phyloP scores from a whole-genome alignment of 2,888 invertebrate species.

The Drosophila rellima region DNA sequence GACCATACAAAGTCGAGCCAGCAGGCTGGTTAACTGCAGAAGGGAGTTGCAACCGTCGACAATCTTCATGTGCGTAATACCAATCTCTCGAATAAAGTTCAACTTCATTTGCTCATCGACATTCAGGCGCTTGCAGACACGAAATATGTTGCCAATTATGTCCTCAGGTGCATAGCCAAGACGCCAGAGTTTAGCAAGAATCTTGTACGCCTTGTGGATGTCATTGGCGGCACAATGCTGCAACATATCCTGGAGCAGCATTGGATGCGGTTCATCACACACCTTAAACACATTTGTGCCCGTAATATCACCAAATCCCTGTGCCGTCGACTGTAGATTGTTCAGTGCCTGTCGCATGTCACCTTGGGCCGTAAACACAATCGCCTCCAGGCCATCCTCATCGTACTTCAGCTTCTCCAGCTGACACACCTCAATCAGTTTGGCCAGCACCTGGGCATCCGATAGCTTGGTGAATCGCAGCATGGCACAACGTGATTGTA shows the following conservation, averaged over 20 bases:
- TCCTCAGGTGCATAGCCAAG: slow-evolving; percentile 99
- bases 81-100: slow-evolving; percentile 96
- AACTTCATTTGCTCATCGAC: slow-evolving; percentile 93
- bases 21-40: slow-evolving; percentile 95
- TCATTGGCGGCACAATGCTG: slow-evolving; percentile 92
- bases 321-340: slow-evolving; percentile 97
- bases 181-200: slow-evolving; percentile 95
- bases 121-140: slow-evolving; percentile 95
- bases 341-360: slow-evolving; percentile 99
- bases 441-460: slow-evolving; percentile 95
- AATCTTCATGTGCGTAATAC: slow-evolving; percentile 94
- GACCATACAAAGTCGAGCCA: slow-evolving; percentile 92
- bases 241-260: slow-evolving; percentile 96
- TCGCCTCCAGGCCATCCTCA: slow-evolving; percentile 97
- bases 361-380: slow-evolving; percentile 99
- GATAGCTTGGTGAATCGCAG: slow-evolving; percentile 95
- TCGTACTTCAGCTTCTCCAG: slow-evolving; percentile 92
- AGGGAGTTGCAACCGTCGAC: slow-evolving; percentile 95
- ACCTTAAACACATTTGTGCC: slow-evolving; percentile 98
- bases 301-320: slow-evolving; percentile 96
- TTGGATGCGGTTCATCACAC: slow-evolving; percentile 99
- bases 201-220: slow-evolving; percentile 94
- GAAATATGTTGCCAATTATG: slow-evolving; percentile 97
- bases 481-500: slow-evolving; percentile 99
- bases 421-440: slow-evolving; percentile 91